Evolutionary conservation across 1,140 invertebrate species (phyloP).

Genomic region (Drosophila murphyi): DNA sequence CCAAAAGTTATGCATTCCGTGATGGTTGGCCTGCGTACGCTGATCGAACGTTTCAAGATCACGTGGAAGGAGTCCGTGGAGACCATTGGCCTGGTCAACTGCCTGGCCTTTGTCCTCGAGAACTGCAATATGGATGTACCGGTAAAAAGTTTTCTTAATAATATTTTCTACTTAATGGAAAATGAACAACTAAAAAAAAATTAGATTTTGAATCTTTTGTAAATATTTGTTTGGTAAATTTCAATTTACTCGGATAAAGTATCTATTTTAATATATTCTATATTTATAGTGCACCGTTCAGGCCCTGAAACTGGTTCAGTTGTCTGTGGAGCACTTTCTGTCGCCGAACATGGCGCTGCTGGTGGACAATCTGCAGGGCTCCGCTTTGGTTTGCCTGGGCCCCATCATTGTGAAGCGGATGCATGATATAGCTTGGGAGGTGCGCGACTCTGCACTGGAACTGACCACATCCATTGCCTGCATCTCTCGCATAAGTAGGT

Average conservation of each 20-base stretch:
- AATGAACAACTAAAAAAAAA: too few species aligned
- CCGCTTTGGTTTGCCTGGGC: constrained; percentile 87
- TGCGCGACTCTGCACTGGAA: constrained; percentile 90
- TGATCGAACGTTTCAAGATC: constrained; percentile 89
- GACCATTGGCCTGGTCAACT: constrained; percentile 79
- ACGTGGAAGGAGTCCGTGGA: constrained; percentile 88
- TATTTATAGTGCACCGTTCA: constrained; percentile 88
- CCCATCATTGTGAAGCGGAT: constrained; percentile 88
- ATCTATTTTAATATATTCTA: neutral
- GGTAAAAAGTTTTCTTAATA: constrained; percentile 49
- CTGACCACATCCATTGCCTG: constrained; percentile 88
- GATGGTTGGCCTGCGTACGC: constrained; percentile 87
- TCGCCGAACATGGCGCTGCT: constrained; percentile 90
- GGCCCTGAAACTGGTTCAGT: constrained; percentile 88
- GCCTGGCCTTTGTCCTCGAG: constrained; percentile 83
- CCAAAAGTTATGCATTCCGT: constrained; percentile 86
- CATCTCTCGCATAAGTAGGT: constrained; percentile 89
- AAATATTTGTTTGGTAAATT: too few species aligned
- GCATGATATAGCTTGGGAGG: constrained; percentile 90
- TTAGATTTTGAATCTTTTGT: too few species aligned
- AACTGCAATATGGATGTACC: constrained; percentile 80
- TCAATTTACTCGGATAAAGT: too few species aligned
- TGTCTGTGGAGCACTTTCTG: constrained; percentile 90
- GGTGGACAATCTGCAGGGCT: constrained; percentile 87
- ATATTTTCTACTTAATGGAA: too few species aligned